Percentiles rank a stretch among this genome's conserved stretches.
phyloP scores from a whole-genome alignment of 2,113 vertebrate genomes.

The Caloenas nicobarica region DNA sequence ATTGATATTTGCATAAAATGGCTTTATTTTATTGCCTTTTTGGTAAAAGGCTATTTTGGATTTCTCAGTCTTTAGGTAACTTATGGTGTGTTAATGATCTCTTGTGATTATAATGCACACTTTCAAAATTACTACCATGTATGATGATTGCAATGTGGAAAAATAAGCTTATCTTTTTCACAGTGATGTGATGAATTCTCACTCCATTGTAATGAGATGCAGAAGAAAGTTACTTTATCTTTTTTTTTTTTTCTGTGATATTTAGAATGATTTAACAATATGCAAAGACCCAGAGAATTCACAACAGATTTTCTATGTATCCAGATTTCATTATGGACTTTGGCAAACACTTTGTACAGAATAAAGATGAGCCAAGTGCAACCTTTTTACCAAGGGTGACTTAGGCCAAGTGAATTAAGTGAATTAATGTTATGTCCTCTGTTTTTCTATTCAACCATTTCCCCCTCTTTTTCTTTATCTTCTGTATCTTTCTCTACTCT shows the following conservation, averaged over 20 bases:
- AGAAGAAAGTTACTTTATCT: background rate
- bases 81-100: background rate
- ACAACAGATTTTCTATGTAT: background rate
- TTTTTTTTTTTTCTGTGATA: background rate
- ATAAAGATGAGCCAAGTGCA: background rate
- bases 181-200: background rate
- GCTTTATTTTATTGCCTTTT: background rate
- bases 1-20: background rate
- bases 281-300: background rate
- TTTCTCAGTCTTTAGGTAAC: background rate
- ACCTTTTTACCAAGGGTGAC: background rate
- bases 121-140: background rate
- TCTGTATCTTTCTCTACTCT: background rate
- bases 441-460: background rate
- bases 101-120: background rate
- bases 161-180: background rate
- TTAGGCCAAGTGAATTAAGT: background rate
- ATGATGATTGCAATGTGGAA: background rate
- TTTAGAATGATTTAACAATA: slow-evolving; percentile 14
- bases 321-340: background rate
- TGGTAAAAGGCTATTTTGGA: background rate
- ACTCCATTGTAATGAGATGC: background rate
- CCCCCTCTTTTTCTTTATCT: background rate
- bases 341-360: background rate
- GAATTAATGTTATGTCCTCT: background rate